phyloP scores from a whole-genome alignment of 2,113 vertebrate species.

The Coptodon rendalli region DNA sequence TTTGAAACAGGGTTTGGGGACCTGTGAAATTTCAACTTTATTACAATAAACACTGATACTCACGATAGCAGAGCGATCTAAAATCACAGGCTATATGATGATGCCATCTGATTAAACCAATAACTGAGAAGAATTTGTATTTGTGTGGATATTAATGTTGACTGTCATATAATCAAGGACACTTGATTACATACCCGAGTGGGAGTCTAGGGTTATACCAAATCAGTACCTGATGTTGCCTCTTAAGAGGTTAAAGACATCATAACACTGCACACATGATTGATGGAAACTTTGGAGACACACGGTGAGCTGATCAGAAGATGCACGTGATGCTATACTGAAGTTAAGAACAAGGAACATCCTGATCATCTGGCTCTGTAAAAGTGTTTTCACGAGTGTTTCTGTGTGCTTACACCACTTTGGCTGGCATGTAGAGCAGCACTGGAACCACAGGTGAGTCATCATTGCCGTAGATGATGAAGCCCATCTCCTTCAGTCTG shows the following conservation, averaged over 20 bases:
- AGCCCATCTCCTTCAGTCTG: slow-evolving; percentile 83
- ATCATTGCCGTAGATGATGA: slow-evolving; percentile 88
- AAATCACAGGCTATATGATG: background rate
- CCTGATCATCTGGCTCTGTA: background rate
- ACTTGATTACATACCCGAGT: slow-evolving; percentile 32
- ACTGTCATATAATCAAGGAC: slow-evolving; percentile 4
- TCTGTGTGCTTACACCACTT: slow-evolving; percentile 83
- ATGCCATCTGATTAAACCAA: background rate
- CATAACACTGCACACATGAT: slow-evolving; percentile 8
- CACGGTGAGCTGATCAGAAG: background rate
- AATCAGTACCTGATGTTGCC: slow-evolving; percentile 23
- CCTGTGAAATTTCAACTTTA: background rate
- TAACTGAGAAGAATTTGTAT: background rate
- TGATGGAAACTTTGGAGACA: slow-evolving; percentile 43
- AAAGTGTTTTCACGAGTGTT: background rate
- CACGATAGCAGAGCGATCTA: background rate
- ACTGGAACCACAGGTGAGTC: slow-evolving; percentile 86
- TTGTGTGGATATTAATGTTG: background rate
- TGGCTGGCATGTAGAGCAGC: slow-evolving; percentile 89
- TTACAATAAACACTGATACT: background rate
- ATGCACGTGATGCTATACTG: background rate
- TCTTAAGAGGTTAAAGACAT: slow-evolving; percentile 29
- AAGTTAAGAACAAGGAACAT: background rate
- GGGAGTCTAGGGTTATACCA: background rate
- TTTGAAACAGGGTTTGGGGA: background rate